phyloP scores from a whole-genome alignment of 2,797 vertebrate genomes.

The Vultur gryphus region DNA sequence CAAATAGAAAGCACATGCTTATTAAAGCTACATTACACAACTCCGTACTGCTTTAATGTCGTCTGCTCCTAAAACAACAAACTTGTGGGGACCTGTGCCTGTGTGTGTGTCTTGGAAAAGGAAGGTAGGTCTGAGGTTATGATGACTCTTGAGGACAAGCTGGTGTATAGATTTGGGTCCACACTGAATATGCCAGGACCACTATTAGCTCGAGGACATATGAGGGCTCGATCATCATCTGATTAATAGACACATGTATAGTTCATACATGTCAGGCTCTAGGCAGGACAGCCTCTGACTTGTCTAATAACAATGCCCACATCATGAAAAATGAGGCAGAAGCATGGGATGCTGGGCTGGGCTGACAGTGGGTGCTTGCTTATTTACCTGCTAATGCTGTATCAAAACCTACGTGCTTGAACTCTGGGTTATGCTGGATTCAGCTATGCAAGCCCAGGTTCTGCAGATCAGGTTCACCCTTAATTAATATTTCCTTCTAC shows the following conservation, averaged over 20 bases:
- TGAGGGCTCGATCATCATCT: accelerated
- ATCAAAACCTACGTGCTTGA: not conserved
- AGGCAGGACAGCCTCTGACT: not conserved
- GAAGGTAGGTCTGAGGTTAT: not conserved
- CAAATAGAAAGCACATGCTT: conserved; percentile 56
- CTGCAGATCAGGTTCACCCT: not conserved
- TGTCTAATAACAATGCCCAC: not conserved
- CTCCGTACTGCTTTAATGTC: not conserved
- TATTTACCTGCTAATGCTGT: not conserved
- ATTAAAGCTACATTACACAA: conserved; percentile 9
- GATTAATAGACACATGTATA: not conserved
- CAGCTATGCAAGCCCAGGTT: not conserved
- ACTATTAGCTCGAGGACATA: accelerated
- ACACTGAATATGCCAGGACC: not conserved
- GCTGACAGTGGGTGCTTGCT: not conserved
- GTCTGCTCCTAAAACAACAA: conserved; percentile 30
- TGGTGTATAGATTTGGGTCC: not conserved
- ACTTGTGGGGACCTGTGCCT: not conserved
- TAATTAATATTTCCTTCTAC: not conserved
- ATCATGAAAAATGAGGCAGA: not conserved
- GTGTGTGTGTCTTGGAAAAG: not conserved
- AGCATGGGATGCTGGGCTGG: not conserved
- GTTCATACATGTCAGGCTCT: not conserved
- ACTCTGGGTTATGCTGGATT: not conserved
- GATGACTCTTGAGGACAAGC: not conserved